phyloP scores from a whole-genome alignment of 64 coral and sea anemone genomes.

The Dendrophyllia cribrosa region DNA sequence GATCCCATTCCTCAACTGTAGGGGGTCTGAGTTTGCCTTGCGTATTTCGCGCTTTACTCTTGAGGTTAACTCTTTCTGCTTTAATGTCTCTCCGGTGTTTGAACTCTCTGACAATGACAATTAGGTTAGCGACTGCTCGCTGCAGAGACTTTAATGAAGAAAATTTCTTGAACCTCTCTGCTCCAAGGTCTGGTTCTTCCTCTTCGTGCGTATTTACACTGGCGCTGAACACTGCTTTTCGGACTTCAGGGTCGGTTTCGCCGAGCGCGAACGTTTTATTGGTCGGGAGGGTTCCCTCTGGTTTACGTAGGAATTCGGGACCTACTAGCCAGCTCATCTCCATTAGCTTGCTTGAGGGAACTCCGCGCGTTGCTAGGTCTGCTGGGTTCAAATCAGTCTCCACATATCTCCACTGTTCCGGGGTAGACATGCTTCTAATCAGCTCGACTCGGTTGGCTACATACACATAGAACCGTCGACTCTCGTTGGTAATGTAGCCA shows the following conservation, averaged over 20 bases:
- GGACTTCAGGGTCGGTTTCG: slow-evolving; percentile 18
- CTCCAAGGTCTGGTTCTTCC: slow-evolving; percentile 16
- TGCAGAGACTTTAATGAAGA: slow-evolving; percentile 60
- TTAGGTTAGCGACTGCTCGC: slow-evolving; percentile 47
- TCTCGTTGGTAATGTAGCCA: slow-evolving; percentile 44
- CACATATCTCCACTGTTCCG: slow-evolving; percentile 44
- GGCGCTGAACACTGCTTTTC: neutral
- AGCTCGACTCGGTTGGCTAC: slow-evolving; percentile 48
- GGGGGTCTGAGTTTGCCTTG: neutral
- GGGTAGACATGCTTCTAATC: slow-evolving; percentile 10
- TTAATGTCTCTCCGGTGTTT: slow-evolving; percentile 3
- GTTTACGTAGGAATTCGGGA: slow-evolving; percentile 7
- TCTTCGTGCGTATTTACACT: neutral
- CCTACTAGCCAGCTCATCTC: slow-evolving; percentile 18
- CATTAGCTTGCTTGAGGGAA: neutral
- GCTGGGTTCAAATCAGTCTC: slow-evolving; percentile 42
- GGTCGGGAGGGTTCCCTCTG: neutral
- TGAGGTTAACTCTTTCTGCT: no score
- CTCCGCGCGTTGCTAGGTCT: slow-evolving; percentile 35
- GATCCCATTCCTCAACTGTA: neutral
- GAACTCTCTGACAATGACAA: slow-evolving; percentile 18
- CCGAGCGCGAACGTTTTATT: neutral
- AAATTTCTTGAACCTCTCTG: slow-evolving; percentile 40
- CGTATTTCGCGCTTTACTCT: no score
- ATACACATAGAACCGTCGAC: slow-evolving; percentile 27